Evolutionary conservation across 2,888 invertebrate species (phyloP).

Genomic region (Harpalus rubripes): DNA sequence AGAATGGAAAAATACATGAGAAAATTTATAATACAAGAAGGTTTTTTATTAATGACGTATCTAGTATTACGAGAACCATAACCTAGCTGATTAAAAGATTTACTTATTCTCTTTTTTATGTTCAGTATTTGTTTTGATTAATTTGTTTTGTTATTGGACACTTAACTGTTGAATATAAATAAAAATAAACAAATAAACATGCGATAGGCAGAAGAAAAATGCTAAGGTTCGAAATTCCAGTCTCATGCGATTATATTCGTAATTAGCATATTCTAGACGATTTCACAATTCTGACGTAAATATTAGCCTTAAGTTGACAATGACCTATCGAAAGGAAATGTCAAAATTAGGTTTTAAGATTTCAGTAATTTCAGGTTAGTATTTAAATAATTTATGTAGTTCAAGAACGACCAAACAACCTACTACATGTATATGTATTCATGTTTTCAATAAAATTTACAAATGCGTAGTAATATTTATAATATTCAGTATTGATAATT

Average conservation of each 20-base stretch:
- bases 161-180: neutral
- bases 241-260: neutral
- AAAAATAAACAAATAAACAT: neutral
- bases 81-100: neutral
- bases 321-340: neutral
- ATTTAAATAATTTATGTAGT: neutral
- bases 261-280: neutral
- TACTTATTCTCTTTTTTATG: neutral
- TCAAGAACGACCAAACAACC: neutral
- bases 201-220: neutral
- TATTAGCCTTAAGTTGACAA: neutral
- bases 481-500: no score
- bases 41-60: neutral
- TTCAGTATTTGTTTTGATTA: neutral
- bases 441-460: no score
- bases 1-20: no score
- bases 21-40: no score
- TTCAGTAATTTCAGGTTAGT: neutral
- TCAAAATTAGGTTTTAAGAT: neutral
- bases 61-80: neutral
- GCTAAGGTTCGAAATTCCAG: neutral
- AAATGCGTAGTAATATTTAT: no score
- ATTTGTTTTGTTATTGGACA: conserved; percentile 5
- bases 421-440: no score
- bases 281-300: neutral